Base-by-base conservation (phyloP, 2,797 vertebrate species). In the Sebastes minor region DNA sequence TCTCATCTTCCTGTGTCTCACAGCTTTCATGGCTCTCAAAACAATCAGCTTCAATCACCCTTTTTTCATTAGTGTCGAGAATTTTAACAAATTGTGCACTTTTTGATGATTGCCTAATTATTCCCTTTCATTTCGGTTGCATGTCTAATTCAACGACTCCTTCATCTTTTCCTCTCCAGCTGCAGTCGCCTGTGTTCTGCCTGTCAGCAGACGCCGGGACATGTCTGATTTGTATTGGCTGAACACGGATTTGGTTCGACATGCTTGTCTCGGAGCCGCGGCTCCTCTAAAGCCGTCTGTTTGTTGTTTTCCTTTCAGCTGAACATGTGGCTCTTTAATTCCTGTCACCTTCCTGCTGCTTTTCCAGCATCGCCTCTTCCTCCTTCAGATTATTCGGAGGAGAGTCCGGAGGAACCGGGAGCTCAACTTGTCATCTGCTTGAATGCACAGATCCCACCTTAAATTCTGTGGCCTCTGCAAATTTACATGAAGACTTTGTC, bases 401-500 rank as follows among this genome's bases (percentile, higher is more conserved):
- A 83, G 85, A 81, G 85, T 77, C 83, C 60, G n/a, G 83, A 88
- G 86, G 88, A 89, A 86, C 71, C 81, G 12, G 88, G 87, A 83
- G 91, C 92, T 95, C 93, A 95, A 95, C 91, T 81, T 95, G 95
- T 95, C 95, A 92, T 87, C 89, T 90, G 94, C 95, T 92, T 95
- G 95, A 83, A 91, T 90, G 91, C 93, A 92, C 95, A 94, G 89
- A 93, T 94, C 92, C 83, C 90, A 93, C 93, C 93, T 94, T 91
- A 91, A 93, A 92, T 89, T 93, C 92, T 80, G 74, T 82, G 88
- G 85, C 92, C 91, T 72, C 80, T 59, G 81, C 81, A 94, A 89
- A 94, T 95, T 94, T 95, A 94, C 94, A 95, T 95, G 94, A 94
- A 90, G 92, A 91, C 94, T 92, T 93, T 92, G 94, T 90, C 95